Percentiles rank a stretch among this genome's conserved stretches.
These are phyloP conservation scores for Himalopsyche japonica DNA, from an alignment of 2,888 invertebrate genomes.

Conservation along the genomic window DNA sequence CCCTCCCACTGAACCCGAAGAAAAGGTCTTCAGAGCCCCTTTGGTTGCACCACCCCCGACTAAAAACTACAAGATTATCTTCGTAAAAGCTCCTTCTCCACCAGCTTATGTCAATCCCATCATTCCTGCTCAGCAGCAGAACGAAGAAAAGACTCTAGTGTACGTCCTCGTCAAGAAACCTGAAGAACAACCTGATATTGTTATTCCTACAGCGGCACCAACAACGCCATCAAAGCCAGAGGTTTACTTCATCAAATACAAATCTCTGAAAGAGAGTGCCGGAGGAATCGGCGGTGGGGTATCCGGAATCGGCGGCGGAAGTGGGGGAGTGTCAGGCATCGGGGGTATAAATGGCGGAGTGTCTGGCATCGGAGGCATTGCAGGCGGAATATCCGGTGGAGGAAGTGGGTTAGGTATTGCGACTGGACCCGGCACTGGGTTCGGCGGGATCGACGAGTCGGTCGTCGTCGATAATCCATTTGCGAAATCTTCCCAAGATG, in stretches of 20 bases:
- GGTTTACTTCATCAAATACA: constrained; percentile 76
- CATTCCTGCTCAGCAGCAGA: constrained; percentile 68
- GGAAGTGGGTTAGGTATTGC: constrained; percentile 42
- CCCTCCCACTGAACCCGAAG: constrained; percentile 82
- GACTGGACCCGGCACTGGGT: constrained; percentile 44
- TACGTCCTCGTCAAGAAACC: constrained; percentile 77
- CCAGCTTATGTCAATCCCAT: constrained; percentile 72
- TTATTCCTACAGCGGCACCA: constrained; percentile 67
- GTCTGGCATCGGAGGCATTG: constrained; percentile 34
- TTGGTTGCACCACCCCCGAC: constrained; percentile 71
- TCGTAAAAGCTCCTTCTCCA: constrained; percentile 73
- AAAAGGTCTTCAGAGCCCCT: constrained; percentile 67
- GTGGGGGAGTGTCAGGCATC: constrained; percentile 48
- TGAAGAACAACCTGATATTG: constrained; percentile 67
- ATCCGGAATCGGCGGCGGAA: constrained; percentile 51
- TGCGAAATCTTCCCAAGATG: constrained; percentile 49
- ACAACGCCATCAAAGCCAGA: constrained; percentile 76
- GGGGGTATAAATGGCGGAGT: constrained; percentile 49
- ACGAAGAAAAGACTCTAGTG: constrained; percentile 75
- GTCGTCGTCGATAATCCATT: constrained; percentile 41
- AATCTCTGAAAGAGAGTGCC: constrained; percentile 53
- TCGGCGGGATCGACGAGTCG: constrained; percentile 41
- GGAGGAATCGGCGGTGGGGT: constrained; percentile 42
- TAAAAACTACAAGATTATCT: constrained; percentile 71
- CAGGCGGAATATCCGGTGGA: constrained; percentile 43